A percentile compares a stretch with the other conserved stretches of the same genome.
phyloP scores from a whole-genome alignment of 1,140 invertebrate genomes.

The Macrobrachium nipponense region DNA sequence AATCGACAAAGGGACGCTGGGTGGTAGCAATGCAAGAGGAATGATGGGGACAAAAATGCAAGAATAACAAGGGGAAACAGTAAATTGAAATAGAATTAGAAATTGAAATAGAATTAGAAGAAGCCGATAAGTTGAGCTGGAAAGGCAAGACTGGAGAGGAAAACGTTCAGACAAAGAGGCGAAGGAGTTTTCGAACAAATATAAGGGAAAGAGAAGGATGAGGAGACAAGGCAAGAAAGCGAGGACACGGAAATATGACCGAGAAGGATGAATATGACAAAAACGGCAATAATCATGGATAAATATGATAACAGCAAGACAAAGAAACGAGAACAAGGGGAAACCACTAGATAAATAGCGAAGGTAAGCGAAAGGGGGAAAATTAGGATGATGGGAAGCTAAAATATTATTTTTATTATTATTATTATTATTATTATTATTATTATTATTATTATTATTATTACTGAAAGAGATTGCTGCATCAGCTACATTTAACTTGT shows the following conservation, averaged over 20 bases:
- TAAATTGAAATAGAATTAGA: neutral
- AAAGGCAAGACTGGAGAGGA: conserved; percentile 7
- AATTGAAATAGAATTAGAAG: no score
- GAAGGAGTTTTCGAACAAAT: neutral
- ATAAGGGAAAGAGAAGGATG: neutral
- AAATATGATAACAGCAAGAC: neutral
- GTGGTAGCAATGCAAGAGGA: neutral
- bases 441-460: no score
- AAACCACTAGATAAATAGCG: neutral
- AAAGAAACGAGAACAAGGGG: conserved; percentile 1
- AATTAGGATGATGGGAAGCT: no score
- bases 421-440: no score
- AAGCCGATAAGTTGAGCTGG: neutral
- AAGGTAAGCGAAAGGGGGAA: neutral
- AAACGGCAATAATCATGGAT: neutral
- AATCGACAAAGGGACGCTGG: neutral
- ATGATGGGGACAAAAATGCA: neutral
- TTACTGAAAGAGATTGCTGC: no score
- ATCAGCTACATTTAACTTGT: no score
- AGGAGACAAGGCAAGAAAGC: neutral
- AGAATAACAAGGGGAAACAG: neutral
- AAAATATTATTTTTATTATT: no score
- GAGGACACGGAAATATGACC: neutral
- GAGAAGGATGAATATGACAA: neutral
- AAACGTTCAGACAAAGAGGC: neutral